Conservation (phyloP, 2,797 vertebrate genomes). For the Diplodus sargus region DNA sequence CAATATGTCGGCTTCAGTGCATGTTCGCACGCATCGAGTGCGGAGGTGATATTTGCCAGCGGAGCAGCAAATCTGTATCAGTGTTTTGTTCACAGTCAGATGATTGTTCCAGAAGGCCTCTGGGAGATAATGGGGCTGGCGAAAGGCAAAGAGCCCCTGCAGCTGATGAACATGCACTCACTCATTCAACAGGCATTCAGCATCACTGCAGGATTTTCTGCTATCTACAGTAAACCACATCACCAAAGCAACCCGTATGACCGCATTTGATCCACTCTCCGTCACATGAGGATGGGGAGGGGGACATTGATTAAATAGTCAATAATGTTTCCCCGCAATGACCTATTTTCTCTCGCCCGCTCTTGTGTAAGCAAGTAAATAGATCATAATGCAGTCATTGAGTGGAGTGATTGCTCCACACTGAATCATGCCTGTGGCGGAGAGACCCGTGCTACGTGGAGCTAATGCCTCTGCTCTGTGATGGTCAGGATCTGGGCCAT, state of each 20-base stretch:
- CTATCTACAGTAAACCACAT: constrained; percentile 46
- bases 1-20: constrained; percentile 34
- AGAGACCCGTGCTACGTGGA: background rate
- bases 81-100: constrained; percentile 77
- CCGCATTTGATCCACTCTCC: constrained; percentile 34
- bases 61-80: constrained; percentile 60
- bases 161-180: constrained; percentile 66
- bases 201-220: constrained; percentile 38
- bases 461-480: constrained; percentile 16
- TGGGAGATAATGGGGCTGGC: constrained; percentile 69
- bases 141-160: constrained; percentile 56
- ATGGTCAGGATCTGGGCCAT: constrained; percentile 34
- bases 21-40: background rate
- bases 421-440: constrained; percentile 8
- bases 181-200: constrained; percentile 69
- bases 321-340: constrained; percentile 57
- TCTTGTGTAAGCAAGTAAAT: constrained; percentile 27
- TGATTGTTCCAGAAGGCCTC: constrained; percentile 80
- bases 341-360: constrained; percentile 37
- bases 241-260: constrained; percentile 11
- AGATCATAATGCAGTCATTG: constrained; percentile 27
- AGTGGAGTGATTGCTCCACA: constrained; percentile 24
- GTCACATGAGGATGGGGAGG: constrained; percentile 28
- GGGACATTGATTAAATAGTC: constrained; percentile 54
- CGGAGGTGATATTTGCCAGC: constrained; percentile 57